Percentiles rank a stretch among this genome's conserved stretches.
Conservation (phyloP, 2,113 vertebrate genomes). For the Elephas maximus region DNA sequence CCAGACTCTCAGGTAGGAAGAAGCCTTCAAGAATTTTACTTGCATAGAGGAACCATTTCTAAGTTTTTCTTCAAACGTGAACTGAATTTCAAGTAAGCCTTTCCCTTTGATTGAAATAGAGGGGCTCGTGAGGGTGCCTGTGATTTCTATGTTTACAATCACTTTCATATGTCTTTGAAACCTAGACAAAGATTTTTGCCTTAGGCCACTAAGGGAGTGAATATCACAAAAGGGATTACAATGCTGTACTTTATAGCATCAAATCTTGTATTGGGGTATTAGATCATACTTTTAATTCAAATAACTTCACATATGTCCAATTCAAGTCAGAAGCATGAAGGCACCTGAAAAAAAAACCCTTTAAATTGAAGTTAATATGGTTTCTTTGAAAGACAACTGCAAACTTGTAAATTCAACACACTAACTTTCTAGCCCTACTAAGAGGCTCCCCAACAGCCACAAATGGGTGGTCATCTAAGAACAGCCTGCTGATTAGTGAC, state of each 20-base stretch:
- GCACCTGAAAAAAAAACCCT: conserved; percentile 48
- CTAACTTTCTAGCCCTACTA: not conserved
- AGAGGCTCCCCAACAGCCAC: not conserved
- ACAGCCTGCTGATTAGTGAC: not conserved
- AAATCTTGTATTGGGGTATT: conserved; percentile 52
- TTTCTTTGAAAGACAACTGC: conserved; percentile 5
- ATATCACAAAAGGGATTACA: conserved; percentile 82
- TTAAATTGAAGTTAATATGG: conserved; percentile 27
- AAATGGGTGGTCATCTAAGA: not conserved
- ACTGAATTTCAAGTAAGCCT: conserved; percentile 67
- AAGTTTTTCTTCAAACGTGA: conserved; percentile 64
- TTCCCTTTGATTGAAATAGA: conserved; percentile 77
- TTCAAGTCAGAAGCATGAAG: conserved; percentile 66
- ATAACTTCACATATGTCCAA: conserved; percentile 68
- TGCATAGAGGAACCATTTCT: conserved; percentile 56
- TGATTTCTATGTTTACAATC: conserved; percentile 62
- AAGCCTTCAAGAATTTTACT: conserved; percentile 72
- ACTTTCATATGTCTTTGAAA: conserved; percentile 82
- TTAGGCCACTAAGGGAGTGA: conserved; percentile 79
- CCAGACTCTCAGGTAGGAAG: conserved; percentile 61
- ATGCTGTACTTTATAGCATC: conserved; percentile 64
- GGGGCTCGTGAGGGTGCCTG: not conserved
- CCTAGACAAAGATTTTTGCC: conserved; percentile 81
- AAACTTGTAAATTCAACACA: not conserved
- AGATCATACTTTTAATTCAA: conserved; percentile 79